A percentile compares a stretch with the other conserved stretches of the same genome.
Conservation (phyloP, 2,888 invertebrate genomes). For the Orthonychiurus folsomi region DNA sequence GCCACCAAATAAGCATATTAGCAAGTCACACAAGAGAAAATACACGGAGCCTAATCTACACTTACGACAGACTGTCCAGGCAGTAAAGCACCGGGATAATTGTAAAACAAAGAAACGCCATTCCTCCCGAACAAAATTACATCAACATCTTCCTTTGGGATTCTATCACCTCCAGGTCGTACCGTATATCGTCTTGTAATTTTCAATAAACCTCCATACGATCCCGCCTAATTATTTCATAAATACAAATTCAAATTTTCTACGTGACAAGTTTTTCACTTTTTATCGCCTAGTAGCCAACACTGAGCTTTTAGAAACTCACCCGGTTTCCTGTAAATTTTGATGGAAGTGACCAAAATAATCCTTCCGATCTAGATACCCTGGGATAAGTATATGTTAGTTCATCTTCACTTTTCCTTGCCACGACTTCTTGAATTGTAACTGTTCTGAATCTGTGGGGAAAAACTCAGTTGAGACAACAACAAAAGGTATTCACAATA, state of each 20-base stretch:
- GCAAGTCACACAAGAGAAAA: background rate
- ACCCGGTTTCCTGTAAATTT: conserved; percentile 54
- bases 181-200: conserved; percentile 63
- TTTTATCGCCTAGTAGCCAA: no score
- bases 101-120: conserved; percentile 66
- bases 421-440: conserved; percentile 29
- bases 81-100: conserved; percentile 52
- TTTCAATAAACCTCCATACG: conserved; percentile 75
- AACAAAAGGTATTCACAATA: conserved; percentile 5
- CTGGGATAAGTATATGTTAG: conserved; percentile 32
- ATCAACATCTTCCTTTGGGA: conserved; percentile 61
- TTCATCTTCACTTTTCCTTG: conserved; percentile 26
- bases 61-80: conserved; percentile 56
- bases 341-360: conserved; percentile 68
- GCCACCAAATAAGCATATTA: conserved; percentile 8
- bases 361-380: conserved; percentile 45
- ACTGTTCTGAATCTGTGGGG: conserved; percentile 24
- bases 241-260: no score
- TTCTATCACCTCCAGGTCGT: conserved; percentile 47
- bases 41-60: conserved; percentile 15
- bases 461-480: conserved; percentile 13
- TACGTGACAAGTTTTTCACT: no score
- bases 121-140: conserved; percentile 68
- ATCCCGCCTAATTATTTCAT: conserved; percentile 57
- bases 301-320: no score